These are phyloP conservation scores for Eulacestoma nigropectus DNA, from an alignment of 2,113 vertebrate genomes.

Conservation along the genomic window DNA sequence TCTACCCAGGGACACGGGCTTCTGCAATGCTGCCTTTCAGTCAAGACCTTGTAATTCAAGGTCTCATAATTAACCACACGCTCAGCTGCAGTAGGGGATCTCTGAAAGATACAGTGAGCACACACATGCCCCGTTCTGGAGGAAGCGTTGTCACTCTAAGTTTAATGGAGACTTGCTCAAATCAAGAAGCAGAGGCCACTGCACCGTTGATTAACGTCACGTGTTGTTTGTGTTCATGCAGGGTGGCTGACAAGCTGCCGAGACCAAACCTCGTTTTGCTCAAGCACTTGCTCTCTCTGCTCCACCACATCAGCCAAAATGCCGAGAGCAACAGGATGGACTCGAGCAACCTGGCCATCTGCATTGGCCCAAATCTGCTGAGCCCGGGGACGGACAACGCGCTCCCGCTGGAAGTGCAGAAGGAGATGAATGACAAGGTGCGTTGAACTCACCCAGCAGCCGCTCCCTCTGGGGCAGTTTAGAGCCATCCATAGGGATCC, in stretches of 20 bases:
- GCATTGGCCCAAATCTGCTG: slow-evolving; percentile 87
- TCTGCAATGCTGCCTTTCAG: neutral
- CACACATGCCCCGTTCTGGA: neutral
- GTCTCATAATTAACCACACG: neutral
- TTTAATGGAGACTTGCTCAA: neutral
- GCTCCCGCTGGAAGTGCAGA: slow-evolving; percentile 72
- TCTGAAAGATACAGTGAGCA: slow-evolving; percentile 31
- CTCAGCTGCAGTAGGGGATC: neutral
- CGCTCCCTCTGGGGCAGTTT: neutral
- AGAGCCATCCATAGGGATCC: neutral
- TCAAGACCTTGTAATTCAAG: neutral
- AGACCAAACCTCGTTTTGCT: slow-evolving; percentile 68
- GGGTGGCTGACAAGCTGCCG: slow-evolving; percentile 79
- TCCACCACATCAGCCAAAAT: slow-evolving; percentile 79
- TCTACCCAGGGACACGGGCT: neutral
- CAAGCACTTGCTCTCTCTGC: slow-evolving; percentile 76
- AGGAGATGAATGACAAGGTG: slow-evolving; percentile 77
- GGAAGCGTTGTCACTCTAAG: neutral
- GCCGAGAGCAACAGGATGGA: slow-evolving; percentile 84
- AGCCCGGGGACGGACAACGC: slow-evolving; percentile 41
- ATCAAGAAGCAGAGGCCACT: neutral
- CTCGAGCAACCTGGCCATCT: slow-evolving; percentile 86
- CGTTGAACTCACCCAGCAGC: neutral
- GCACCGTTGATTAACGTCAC: neutral
- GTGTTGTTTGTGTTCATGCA: slow-evolving; percentile 18